These are phyloP conservation scores for Propithecus perrieri DNA, from an alignment of 2,797 vertebrate genomes.

Conservation along the genomic window DNA sequence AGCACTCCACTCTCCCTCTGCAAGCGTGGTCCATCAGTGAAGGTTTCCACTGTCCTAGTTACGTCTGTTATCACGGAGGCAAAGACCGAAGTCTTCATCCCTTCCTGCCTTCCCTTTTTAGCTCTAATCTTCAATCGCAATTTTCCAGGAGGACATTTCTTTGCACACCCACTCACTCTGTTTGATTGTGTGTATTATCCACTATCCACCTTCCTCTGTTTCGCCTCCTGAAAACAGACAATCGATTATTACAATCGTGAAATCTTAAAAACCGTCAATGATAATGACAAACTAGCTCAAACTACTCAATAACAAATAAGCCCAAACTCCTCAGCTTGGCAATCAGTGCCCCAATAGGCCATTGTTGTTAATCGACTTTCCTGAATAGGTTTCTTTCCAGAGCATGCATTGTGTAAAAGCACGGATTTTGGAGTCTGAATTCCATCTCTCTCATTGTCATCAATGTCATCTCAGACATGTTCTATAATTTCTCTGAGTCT, in stretches of 20 bases:
- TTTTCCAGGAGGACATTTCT: neutral
- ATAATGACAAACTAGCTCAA: neutral
- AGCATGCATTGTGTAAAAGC: neutral
- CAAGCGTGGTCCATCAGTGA: neutral
- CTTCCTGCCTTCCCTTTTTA: neutral
- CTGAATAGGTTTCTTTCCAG: neutral
- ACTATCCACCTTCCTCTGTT: neutral
- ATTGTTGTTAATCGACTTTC: neutral
- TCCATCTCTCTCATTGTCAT: neutral
- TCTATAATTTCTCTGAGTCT: neutral
- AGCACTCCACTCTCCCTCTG: neutral
- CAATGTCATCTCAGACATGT: neutral
- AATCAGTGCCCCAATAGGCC: neutral
- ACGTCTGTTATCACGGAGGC: neutral
- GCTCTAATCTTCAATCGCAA: neutral
- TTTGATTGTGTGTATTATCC: neutral
- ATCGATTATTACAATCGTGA: neutral
- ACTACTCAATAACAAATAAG: neutral
- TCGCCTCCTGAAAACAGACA: neutral
- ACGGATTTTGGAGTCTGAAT: neutral
- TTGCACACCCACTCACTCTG: neutral
- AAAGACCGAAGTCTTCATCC: neutral
- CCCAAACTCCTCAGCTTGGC: neutral
- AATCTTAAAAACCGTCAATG: neutral
- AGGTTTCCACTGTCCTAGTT: neutral